Conservation (phyloP, 92 coral and sea anemone species). For the Isaurus tuberculatus region DNA sequence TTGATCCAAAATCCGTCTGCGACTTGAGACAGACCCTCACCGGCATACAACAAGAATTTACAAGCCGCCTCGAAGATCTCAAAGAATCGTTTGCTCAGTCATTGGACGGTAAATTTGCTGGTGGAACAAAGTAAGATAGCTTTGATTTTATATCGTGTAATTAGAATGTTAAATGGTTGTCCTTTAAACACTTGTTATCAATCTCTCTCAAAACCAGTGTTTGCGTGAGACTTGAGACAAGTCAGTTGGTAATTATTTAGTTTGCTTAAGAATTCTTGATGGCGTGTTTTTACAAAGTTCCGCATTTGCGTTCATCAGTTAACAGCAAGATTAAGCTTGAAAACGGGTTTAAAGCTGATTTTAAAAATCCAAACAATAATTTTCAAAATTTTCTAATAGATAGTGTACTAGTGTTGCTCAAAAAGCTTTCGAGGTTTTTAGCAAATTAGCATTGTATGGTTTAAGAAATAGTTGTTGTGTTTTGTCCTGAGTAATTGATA, state of each 20-base stretch:
- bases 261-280: not conserved
- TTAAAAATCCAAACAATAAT: not conserved
- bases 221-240: not conserved
- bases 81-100: slow-evolving; percentile 85
- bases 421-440: not conserved
- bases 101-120: slow-evolving; percentile 69
- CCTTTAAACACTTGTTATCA: not conserved
- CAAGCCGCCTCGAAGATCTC: slow-evolving; percentile 87
- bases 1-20: slow-evolving; percentile 58
- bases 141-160: not conserved
- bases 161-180: not conserved
- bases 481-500: not conserved
- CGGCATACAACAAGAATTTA: slow-evolving; percentile 91
- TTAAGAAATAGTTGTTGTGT: not conserved
- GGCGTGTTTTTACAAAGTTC: not conserved
- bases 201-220: not conserved
- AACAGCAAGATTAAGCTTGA: not conserved
- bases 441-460: not conserved
- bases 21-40: slow-evolving; percentile 85
- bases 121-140: slow-evolving; percentile 43
- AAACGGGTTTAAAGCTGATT: slow-evolving; percentile 9
- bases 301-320: not conserved
- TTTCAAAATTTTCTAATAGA: not conserved
- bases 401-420: not conserved
- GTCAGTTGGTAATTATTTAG: not conserved